A percentile compares a stretch with the other conserved stretches of the same genome.
Evolutionary conservation across 2,797 vertebrate genomes (phyloP).

Genomic region (Anas georgica): DNA sequence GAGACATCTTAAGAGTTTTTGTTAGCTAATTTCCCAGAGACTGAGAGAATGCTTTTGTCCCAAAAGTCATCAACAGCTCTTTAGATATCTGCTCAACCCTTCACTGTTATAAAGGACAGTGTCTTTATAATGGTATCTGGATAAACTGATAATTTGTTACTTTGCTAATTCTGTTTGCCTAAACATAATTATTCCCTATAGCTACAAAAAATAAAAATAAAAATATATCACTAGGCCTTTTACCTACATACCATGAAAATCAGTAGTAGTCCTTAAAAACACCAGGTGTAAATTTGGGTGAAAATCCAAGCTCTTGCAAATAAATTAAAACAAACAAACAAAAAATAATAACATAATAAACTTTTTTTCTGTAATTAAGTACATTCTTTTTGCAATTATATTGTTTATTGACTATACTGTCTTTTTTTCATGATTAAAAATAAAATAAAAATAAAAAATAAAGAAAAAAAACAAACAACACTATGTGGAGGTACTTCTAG

Average conservation of each 20-base stretch:
- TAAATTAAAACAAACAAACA: background rate
- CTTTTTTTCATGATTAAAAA: background rate
- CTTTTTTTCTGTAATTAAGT: background rate
- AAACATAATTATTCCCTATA: background rate
- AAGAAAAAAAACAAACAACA: background rate
- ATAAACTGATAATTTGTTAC: background rate
- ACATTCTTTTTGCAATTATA: background rate
- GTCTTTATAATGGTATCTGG: background rate
- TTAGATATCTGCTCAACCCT: background rate
- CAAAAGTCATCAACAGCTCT: background rate
- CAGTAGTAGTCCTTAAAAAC: background rate
- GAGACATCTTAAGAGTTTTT: background rate
- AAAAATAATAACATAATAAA: background rate
- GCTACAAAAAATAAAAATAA: background rate
- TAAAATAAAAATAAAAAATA: background rate
- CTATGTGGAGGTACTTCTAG: background rate
- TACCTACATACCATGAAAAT: background rate
- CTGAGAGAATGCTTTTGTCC: background rate
- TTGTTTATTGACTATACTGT: background rate
- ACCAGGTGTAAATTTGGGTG: background rate
- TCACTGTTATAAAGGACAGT: background rate
- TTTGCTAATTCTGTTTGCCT: background rate
- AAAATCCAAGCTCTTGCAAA: background rate
- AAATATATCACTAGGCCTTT: background rate
- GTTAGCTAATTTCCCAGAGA: background rate